Conservation (phyloP, 2,797 vertebrate genomes). For the Macropodus opercularis region DNA sequence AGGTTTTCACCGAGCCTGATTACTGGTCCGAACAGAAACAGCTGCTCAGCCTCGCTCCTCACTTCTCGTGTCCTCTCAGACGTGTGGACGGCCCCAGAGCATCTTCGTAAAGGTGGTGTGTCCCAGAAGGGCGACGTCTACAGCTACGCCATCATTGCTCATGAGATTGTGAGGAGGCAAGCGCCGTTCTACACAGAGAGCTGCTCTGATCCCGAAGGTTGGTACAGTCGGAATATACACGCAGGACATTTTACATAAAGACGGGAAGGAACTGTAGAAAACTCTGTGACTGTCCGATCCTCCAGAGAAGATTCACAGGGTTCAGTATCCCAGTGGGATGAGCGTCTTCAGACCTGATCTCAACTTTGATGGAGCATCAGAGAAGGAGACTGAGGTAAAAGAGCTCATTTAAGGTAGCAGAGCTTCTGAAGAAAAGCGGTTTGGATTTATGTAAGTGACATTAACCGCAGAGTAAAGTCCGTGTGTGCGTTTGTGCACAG, state of each 20-base stretch:
- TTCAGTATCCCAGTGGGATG: constrained; percentile 76
- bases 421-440: not conserved
- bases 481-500: constrained; percentile 73
- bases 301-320: constrained; percentile 90
- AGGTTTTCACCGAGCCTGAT: not conserved
- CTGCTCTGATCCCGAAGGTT: constrained; percentile 84
- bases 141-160: constrained; percentile 92
- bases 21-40: not conserved
- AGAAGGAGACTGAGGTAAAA: constrained; percentile 88
- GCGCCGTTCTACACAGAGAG: constrained; percentile 84
- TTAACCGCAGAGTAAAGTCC: no score
- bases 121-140: constrained; percentile 97
- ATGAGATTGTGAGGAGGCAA: constrained; percentile 90
- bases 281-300: not conserved
- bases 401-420: no score
- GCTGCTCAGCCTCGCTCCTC: not conserved
- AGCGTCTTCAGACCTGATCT: constrained; percentile 89
- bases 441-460: no score
- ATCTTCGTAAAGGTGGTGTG: constrained; percentile 84
- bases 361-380: constrained; percentile 84
- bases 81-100: constrained; percentile 90
- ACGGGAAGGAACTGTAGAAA: not conserved
- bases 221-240: no score
- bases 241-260: not conserved
- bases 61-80: constrained; percentile 55